Evolutionary conservation across 2,113 vertebrate species (phyloP).

Genomic region (Neogale vison): DNA sequence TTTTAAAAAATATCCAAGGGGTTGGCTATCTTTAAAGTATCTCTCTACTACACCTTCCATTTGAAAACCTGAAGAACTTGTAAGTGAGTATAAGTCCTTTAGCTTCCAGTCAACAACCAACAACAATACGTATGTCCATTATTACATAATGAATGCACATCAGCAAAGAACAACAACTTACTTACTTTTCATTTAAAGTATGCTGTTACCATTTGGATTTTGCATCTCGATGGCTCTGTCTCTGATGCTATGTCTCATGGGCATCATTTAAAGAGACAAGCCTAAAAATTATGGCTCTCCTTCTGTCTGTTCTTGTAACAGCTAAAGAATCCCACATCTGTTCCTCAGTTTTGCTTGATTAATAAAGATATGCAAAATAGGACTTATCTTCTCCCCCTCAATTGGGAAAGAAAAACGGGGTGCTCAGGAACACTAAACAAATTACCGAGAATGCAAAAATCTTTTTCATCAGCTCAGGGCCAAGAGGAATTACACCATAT

Average conservation of each 20-base stretch:
- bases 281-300: constrained; percentile 56
- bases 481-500: neutral
- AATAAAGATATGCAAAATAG: constrained; percentile 62
- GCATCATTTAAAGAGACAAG: constrained; percentile 61
- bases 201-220: constrained; percentile 32
- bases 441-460: neutral
- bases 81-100: neutral
- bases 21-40: neutral
- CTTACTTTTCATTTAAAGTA: constrained; percentile 50
- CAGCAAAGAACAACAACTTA: neutral
- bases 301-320: constrained; percentile 47
- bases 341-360: constrained; percentile 59
- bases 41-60: neutral
- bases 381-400: neutral
- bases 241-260: constrained; percentile 22
- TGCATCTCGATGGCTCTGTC: neutral
- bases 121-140: neutral
- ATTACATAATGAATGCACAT: neutral
- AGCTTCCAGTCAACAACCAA: neutral
- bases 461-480: neutral
- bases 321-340: constrained; percentile 48
- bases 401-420: neutral
- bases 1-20: neutral
- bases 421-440: neutral
- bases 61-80: neutral